These are phyloP conservation scores for Echinops telfairi DNA, from an alignment of 2,113 vertebrate species.

Conservation along the genomic window DNA sequence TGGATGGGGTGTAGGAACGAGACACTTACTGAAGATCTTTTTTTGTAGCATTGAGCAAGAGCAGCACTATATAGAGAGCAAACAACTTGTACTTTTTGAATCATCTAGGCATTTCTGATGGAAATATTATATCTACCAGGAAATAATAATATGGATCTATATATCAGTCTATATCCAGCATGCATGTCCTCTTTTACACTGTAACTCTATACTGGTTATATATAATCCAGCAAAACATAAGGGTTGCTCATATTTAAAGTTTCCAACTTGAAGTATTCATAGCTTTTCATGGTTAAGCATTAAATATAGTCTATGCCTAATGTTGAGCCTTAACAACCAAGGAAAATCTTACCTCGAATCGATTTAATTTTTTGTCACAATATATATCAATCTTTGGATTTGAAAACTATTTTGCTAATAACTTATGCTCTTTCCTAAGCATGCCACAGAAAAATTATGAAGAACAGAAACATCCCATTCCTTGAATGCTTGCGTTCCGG, in stretches of 20 bases:
- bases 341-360: constrained; percentile 6
- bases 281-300: not conserved
- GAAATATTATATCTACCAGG: not conserved
- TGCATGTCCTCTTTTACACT: not conserved
- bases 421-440: constrained; percentile 61
- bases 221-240: not conserved
- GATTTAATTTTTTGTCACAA: not conserved
- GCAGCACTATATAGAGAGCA: not conserved
- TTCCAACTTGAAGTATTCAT: not conserved
- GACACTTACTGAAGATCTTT: not conserved
- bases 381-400: not conserved
- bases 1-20: too few species aligned
- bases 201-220: not conserved
- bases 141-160: not conserved
- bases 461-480: constrained; percentile 76
- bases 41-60: not conserved
- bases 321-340: not conserved
- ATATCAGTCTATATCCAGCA: not conserved
- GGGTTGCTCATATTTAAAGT: not conserved
- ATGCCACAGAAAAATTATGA: constrained; percentile 69
- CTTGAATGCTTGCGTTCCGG: constrained; percentile 68
- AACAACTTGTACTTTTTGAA: not conserved
- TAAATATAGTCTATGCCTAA: not conserved
- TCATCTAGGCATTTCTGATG: not conserved
- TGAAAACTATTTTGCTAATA: constrained; percentile 34